These are phyloP conservation scores for Callipepla squamata DNA, from an alignment of 2,113 vertebrate species.

Conservation along the genomic window DNA sequence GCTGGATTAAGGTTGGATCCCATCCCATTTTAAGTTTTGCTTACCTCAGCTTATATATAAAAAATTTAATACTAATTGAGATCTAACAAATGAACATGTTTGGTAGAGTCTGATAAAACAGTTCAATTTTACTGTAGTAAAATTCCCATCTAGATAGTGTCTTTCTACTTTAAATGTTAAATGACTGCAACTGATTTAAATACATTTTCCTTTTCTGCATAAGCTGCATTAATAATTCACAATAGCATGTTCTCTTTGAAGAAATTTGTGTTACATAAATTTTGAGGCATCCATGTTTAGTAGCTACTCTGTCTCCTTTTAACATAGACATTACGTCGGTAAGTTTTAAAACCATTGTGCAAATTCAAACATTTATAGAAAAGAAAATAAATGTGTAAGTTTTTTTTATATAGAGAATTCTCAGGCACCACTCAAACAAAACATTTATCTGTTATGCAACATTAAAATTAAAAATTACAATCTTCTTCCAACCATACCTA, in stretches of 20 bases:
- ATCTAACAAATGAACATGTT: background rate
- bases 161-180: background rate
- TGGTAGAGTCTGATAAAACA: background rate
- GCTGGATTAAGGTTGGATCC: background rate
- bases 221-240: background rate
- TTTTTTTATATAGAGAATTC: background rate
- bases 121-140: background rate
- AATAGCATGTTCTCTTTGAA: background rate
- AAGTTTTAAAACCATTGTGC: background rate
- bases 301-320: background rate
- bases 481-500: background rate
- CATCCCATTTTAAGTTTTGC: slow-evolving; percentile 16
- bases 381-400: background rate
- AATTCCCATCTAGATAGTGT: background rate
- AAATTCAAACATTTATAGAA: background rate
- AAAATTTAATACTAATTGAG: slow-evolving; percentile 17
- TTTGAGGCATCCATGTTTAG: background rate
- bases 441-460: background rate
- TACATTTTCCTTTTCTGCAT: background rate
- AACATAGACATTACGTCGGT: rapidly evolving
- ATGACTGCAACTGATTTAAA: background rate
- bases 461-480: background rate
- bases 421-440: background rate
- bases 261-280: background rate
- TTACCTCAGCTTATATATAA: slow-evolving; percentile 12